Base-by-base conservation (phyloP, 1,140 invertebrate species). In the Penaeus chinensis region DNA sequence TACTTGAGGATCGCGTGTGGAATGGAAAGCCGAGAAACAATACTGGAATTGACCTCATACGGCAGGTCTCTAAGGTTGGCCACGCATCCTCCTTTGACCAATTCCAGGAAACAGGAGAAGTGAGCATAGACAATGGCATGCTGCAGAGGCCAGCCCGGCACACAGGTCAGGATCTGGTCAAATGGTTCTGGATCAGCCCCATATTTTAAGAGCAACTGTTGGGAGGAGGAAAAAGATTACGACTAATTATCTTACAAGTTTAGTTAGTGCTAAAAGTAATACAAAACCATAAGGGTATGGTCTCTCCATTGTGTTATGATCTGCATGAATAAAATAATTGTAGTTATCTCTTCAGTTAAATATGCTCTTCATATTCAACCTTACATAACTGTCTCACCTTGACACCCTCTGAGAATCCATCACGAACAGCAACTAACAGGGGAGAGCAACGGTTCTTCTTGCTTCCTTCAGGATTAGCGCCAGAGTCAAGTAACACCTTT, bases 131-230 rank as follows among this genome's bases (percentile, higher is more conserved):
- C 89, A 18, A 90, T 76, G 61, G 87, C 37, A 62, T 90, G 86
- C 22, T 90, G 89, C 32, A 90, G 66, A 19, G 89, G 89, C 89
- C 89, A 89, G 16, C 87, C 89, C 22, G 89, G 87, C 3, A 89
- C 83, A 63, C 89, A 90, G 10, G 84, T 90, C 24, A n/a, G 74
- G 24, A 84, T 77, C 24, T 87, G 71, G 20, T 82, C 82, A 84
- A 87, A 84, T 11, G 85, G 89, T 65, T 89, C 82, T 19, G 89
- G 65, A 54, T 89, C 85, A 47, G 79, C 85, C 8, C 89, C 89
- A 66, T 87, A 62, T 20, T 71, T 18, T 37, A 89, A 69, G 27
- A 89, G 77, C 19, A 85, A 81, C 89, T 89, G 82, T 13, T 32
- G 37, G 66, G 69, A 60, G 63, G 54, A 84, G 54, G 7, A 8